phyloP scores from a whole-genome alignment of 1,140 invertebrate species.

The Philotrypesis tridentata region DNA sequence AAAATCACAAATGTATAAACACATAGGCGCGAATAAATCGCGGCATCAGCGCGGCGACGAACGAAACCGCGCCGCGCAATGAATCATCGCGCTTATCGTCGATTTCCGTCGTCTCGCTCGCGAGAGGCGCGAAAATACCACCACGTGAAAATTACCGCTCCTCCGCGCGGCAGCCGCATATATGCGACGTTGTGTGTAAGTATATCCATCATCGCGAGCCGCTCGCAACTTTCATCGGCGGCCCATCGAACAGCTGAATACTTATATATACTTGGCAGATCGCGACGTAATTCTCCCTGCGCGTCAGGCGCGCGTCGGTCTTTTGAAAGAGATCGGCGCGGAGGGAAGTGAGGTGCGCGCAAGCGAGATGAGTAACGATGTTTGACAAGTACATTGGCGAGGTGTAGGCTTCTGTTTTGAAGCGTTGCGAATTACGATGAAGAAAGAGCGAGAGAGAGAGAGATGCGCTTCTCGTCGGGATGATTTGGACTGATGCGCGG shows the following conservation, averaged over 20 bases:
- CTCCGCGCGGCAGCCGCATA: no score
- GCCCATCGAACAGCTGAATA: neutral
- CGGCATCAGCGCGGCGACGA: no score
- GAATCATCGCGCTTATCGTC: neutral
- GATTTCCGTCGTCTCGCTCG: neutral
- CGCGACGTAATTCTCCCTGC: neutral
- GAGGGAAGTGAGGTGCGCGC: no score
- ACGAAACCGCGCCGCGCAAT: no score
- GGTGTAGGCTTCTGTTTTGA: no score
- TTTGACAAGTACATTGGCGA: constrained; percentile 21
- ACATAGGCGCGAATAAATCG: neutral
- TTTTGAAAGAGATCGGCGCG: neutral
- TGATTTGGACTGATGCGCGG: no score
- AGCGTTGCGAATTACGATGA: no score
- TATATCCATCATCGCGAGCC: neutral
- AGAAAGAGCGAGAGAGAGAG: no score
- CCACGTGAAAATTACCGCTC: neutral
- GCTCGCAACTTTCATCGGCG: neutral
- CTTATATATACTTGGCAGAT: neutral
- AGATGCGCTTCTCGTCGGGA: no score
- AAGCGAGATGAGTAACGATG: neutral
- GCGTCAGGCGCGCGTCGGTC: neutral
- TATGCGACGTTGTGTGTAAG: no score
- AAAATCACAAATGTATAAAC: no score
- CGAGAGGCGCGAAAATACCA: neutral